Evolutionary conservation across 2,797 vertebrate species (phyloP), one percentile per base, ranked within the genome.

Genomic region (Geotrypetes seraphini): DNA sequence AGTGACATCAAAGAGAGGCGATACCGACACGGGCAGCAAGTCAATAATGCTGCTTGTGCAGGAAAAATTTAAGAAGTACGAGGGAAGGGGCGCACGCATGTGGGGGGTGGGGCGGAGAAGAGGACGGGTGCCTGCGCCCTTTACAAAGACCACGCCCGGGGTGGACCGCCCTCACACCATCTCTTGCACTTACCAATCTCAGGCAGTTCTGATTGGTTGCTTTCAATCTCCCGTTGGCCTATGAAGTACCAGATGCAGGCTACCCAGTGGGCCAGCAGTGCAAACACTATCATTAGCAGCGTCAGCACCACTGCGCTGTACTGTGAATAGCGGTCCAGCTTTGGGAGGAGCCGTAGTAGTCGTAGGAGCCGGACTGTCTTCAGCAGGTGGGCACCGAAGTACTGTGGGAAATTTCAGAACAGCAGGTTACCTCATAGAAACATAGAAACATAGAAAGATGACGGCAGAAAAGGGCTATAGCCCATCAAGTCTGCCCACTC

Each of bases 231-330:
- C 20, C 22, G 67, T 44, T 72, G 85, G 4, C 88, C 88, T 1
- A 90, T 88, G 69, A 86, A 89, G 76, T 84, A 90, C 88, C 88
- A 90, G 53, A 87, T 38, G 10, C 88, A 90, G 47, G 88, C 88
- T 59, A 90, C 88, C 88, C 88, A 90, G 71, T 90, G 88, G 11
- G 88, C 87, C 5, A 91, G 78, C 60, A 91, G 73, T 9, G 83
- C 88, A 10, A 91, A 91, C 70, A 86, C 87, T 8, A 83, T 86
- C 88, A 91, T 90, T 39, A 91, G 84, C 53, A 91, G 72, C 2
- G 85, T 87, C 17, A 90, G 79, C 25, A 90, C 87, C 50, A 89
- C 83, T 0, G 88, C 84, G 7, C 88, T 89, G 73, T 89, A 88
- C 67, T 89, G 87, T 0, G 88, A 90, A 70, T 89, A 91, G 2